Percentiles rank a stretch among this genome's conserved stretches.
Conservation (phyloP, 2,888 invertebrate genomes). For the Lobophora halterata region DNA sequence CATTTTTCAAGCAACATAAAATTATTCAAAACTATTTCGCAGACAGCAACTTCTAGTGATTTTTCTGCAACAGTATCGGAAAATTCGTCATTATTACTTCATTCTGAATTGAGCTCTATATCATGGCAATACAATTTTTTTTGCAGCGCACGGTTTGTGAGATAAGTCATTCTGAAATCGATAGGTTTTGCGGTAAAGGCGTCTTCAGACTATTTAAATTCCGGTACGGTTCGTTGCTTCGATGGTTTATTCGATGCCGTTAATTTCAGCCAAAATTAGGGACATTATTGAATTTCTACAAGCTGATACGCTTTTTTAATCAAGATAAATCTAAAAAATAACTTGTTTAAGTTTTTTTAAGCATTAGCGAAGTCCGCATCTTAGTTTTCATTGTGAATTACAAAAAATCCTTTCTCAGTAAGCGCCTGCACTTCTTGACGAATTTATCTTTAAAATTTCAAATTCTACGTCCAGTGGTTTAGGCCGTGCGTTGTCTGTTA, state of each 20-base stretch:
- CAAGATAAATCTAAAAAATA: too few species aligned
- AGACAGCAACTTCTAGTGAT: slow-evolving; percentile 46
- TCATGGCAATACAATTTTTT: slow-evolving; percentile 18
- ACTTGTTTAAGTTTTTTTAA: too few species aligned
- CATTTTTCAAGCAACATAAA: slow-evolving; percentile 35
- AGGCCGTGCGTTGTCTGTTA: too few species aligned
- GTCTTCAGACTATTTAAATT: slow-evolving; percentile 79
- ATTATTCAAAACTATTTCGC: slow-evolving; percentile 38
- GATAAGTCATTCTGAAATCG: slow-evolving; percentile 43
- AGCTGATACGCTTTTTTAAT: neutral
- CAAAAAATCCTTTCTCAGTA: too few species aligned
- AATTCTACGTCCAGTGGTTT: too few species aligned
- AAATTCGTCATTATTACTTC: slow-evolving; percentile 25
- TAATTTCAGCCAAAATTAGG: slow-evolving; percentile 76
- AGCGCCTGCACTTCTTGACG: too few species aligned
- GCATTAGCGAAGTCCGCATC: too few species aligned
- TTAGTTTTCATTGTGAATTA: too few species aligned
- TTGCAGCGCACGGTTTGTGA: slow-evolving; percentile 32
- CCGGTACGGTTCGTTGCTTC: slow-evolving; percentile 79
- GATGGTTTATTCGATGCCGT: slow-evolving; percentile 78
- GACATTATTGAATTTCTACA: slow-evolving; percentile 55
- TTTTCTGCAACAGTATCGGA: slow-evolving; percentile 43
- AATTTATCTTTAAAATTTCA: too few species aligned
- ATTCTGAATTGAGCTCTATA: slow-evolving; percentile 31
- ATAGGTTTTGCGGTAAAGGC: slow-evolving; percentile 58